Conservation (phyloP, 2,888 invertebrate genomes). For the Ptilodon capucinus region DNA sequence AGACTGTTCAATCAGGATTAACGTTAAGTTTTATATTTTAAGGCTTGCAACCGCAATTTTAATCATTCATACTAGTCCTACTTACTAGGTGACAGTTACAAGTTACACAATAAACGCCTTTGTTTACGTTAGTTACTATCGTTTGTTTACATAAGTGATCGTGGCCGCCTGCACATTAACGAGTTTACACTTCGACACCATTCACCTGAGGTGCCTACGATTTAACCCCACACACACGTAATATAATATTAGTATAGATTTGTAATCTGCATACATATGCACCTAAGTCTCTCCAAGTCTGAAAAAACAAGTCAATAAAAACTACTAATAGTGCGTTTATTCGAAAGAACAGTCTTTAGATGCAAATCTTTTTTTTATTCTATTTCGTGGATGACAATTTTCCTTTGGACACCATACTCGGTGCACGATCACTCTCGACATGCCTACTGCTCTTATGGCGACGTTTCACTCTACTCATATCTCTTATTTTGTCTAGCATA, state of each 20-base stretch:
- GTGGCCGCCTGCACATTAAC: constrained; percentile 33
- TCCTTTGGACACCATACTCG: constrained; percentile 4
- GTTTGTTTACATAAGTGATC: constrained; percentile 50
- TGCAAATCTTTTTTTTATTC: no score
- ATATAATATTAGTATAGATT: no score
- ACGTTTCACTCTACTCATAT: constrained; percentile 23
- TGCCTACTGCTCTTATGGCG: constrained; percentile 11
- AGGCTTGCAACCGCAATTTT: no score
- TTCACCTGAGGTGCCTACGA: constrained; percentile 9
- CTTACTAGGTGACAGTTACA: constrained; percentile 28
- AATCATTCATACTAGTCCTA: no score
- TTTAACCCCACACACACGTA: background rate
- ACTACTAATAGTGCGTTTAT: no score
- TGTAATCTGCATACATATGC: no score
- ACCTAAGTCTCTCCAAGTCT: no score
- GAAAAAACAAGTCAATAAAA: no score
- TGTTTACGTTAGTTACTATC: constrained; percentile 41
- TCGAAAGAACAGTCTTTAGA: background rate
- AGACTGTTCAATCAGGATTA: no score
- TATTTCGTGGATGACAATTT: no score
- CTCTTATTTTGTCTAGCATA: constrained; percentile 50
- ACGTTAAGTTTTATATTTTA: no score
- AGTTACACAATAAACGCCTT: constrained; percentile 46
- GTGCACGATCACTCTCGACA: background rate
- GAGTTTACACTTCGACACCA: constrained; percentile 28